Conservation (phyloP, 2,113 vertebrate species). For the Lathamus discolor region DNA sequence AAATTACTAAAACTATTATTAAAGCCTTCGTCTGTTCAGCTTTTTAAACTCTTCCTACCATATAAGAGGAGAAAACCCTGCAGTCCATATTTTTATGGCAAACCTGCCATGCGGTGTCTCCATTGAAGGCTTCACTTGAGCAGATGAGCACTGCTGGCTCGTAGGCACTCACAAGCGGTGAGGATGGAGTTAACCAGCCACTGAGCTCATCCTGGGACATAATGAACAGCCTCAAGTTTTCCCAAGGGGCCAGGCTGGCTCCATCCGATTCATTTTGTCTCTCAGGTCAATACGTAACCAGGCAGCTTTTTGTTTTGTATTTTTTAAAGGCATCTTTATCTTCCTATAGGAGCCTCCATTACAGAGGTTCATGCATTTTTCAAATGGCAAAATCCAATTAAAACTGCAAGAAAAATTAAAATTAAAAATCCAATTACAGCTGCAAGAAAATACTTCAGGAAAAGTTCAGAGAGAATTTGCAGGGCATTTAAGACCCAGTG, state of each 20-base stretch:
- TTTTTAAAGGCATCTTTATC: background rate
- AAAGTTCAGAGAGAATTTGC: background rate
- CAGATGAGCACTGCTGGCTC: background rate
- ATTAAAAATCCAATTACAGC: background rate
- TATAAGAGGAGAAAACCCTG: accelerated
- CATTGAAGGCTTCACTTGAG: accelerated
- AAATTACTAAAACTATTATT: background rate
- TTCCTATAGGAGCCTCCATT: slow-evolving; percentile 13
- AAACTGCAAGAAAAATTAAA: background rate
- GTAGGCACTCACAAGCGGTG: background rate
- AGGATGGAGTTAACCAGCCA: slow-evolving; percentile 30
- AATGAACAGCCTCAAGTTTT: slow-evolving; percentile 33
- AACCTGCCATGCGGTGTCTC: accelerated
- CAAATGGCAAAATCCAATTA: background rate
- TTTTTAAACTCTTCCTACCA: background rate
- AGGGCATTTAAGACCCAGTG: accelerated
- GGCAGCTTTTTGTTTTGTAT: background rate
- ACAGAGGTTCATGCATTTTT: slow-evolving; percentile 24
- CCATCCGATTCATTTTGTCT: slow-evolving; percentile 28
- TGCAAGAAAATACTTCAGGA: background rate
- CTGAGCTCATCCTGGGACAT: slow-evolving; percentile 24
- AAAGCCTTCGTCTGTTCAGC: background rate
- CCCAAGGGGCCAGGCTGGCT: slow-evolving; percentile 50
- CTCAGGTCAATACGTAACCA: slow-evolving; percentile 50
- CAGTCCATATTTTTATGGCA: accelerated